Conservation (phyloP, 2,113 vertebrate species). For the Calyptomena viridis region DNA sequence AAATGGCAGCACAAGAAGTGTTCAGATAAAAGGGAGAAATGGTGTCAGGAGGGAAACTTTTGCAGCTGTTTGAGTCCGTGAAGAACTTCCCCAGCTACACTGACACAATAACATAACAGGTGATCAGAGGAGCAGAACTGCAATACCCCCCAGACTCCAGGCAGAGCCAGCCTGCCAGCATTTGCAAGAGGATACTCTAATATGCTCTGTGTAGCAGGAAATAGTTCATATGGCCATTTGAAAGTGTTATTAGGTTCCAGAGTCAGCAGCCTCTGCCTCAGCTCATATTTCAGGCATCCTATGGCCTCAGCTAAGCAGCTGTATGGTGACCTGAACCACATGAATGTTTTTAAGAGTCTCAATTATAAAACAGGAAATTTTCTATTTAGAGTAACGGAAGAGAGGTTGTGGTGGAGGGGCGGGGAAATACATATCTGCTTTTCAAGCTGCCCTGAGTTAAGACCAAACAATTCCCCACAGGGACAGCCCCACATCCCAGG, state of each 20-base stretch:
- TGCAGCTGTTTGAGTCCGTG: not conserved
- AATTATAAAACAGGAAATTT: constrained; percentile 39
- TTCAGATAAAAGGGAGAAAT: not conserved
- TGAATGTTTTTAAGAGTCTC: not conserved
- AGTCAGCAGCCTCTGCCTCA: constrained; percentile 14
- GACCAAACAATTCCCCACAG: fast-evolving
- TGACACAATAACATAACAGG: not conserved
- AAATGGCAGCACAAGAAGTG: not conserved
- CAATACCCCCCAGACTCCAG: not conserved
- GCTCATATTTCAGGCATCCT: not conserved
- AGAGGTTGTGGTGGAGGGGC: not conserved
- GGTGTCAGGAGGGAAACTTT: not conserved
- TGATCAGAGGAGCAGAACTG: not conserved
- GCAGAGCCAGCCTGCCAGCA: not conserved
- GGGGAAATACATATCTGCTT: not conserved
- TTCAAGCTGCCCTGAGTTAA: not conserved
- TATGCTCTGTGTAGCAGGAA: not conserved
- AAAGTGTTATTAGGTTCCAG: constrained; percentile 35
- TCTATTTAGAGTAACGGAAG: constrained; percentile 7
- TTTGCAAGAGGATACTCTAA: constrained; percentile 3
- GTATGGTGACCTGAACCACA: not conserved
- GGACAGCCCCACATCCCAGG: not conserved
- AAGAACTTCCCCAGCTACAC: not conserved
- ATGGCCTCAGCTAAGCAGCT: not conserved
- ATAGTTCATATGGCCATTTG: not conserved